Evolutionary conservation across 2,888 invertebrate genomes (phyloP), one percentile per base, ranked within the genome.

Genomic region (Tanytarsus gracilentus): DNA sequence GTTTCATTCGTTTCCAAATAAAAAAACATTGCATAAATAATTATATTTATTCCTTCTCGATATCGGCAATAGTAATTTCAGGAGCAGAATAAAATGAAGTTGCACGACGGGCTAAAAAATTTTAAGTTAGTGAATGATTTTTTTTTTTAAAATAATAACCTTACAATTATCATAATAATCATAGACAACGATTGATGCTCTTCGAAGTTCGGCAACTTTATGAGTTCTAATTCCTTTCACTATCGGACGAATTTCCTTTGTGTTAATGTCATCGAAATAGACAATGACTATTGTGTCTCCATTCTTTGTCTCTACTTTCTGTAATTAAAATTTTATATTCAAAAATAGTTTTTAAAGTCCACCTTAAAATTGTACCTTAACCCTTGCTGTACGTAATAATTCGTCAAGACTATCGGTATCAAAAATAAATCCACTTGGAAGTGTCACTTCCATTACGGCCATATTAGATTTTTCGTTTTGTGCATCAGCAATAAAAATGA

Each of bases 341-440:
- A 48, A 3, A 11, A 25, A 25, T 5, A n/a, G 2, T 3, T 2
- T 21, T 21, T 18, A 1, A 44, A 44, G 1, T 18, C 1, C 23
- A 2, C 14, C 14, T 5, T 14, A 11, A 18, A 2, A 21, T 21
- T 8, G 14, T 40, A 44, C 40, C 18, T 44, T 44, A 18, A 44
- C 18, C 23, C 40, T 11, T 33, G 3, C 14, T 11, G 33, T 40
- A 18, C 8, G 3, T 18, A 7, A 18, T 18, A 40, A 33, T 4
- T 33, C 40, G 5, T 40, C 2, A 2, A 91, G 74, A 0, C 84
- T 85, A 66, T 85, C 84, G 64, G 81, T 75, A 66, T 93, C 90
- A 0, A 88, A 87, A 0, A 87, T 81, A 70, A 87, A 96, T 11
- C 96, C 95, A 1, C 93, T 93, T 0, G 94, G 93, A 62, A 96